Percentiles rank a stretch among this genome's conserved stretches.
These are phyloP conservation scores for Aleiodes leptofemur DNA, from an alignment of 2,888 invertebrate species.

Conservation along the genomic window DNA sequence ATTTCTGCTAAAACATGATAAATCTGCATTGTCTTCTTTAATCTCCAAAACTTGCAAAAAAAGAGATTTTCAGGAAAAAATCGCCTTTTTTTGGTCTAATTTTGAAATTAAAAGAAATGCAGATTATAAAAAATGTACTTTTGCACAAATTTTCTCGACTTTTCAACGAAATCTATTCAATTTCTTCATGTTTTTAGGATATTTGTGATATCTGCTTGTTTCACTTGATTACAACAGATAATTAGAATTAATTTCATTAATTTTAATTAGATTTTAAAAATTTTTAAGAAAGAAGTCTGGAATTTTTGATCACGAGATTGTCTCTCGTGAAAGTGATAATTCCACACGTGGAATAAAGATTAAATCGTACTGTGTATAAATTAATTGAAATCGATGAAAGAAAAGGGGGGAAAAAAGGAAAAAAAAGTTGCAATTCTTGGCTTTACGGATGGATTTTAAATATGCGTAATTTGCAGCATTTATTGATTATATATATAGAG, in stretches of 20 bases:
- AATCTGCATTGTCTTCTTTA: background rate
- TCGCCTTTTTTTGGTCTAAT: no score
- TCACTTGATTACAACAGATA: background rate
- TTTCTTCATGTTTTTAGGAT: background rate
- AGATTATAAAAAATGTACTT: background rate
- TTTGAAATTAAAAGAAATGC: no score
- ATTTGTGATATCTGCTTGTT: background rate
- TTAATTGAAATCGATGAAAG: constrained; percentile 45
- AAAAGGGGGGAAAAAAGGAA: no score
- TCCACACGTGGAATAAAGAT: constrained; percentile 53
- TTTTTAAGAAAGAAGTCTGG: background rate
- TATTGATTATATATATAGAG: constrained; percentile 55
- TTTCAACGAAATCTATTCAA: background rate
- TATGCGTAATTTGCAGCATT: constrained; percentile 54
- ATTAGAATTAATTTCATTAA: background rate
- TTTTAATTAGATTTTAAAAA: constrained; percentile 22
- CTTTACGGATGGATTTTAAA: constrained; percentile 12
- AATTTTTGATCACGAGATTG: constrained; percentile 22
- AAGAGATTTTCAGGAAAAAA: constrained; percentile 10
- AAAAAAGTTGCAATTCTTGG: constrained; percentile 14
- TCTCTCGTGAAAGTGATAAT: constrained; percentile 62
- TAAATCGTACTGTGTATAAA: constrained; percentile 58
- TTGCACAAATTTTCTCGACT: background rate
- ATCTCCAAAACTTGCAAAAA: background rate
- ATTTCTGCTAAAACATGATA: constrained; percentile 5